Percentiles rank a stretch among this genome's conserved stretches.
Conservation (phyloP, 2,113 vertebrate species). For the Fulmarus glacialis region DNA sequence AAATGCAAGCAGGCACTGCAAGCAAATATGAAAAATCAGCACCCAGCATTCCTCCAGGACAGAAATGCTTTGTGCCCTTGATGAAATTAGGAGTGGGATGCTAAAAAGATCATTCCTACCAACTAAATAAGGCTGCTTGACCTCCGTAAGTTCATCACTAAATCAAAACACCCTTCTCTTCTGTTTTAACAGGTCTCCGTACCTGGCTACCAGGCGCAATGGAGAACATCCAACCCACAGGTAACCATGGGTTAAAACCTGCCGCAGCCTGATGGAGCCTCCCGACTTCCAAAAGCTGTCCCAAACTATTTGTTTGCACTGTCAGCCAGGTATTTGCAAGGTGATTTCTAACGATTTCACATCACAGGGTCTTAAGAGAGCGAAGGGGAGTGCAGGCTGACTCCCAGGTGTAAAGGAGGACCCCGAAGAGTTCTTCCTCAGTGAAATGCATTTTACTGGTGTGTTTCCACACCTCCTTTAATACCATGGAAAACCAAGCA, state of each 20-base stretch:
- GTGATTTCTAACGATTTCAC: neutral
- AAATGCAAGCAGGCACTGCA: neutral
- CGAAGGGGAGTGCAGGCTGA: neutral
- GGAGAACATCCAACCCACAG: neutral
- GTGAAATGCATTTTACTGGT: neutral
- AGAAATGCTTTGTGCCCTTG: neutral
- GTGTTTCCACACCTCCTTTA: neutral
- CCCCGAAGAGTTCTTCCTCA: fast-evolving
- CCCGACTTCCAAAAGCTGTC: neutral
- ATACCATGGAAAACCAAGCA: neutral
- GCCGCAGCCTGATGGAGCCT: neutral
- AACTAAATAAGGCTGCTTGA: neutral
- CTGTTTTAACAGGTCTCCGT: neutral
- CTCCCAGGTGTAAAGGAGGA: neutral
- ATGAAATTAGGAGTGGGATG: neutral
- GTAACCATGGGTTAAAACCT: neutral
- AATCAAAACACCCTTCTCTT: neutral
- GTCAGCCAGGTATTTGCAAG: neutral
- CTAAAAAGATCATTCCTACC: neutral
- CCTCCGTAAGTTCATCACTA: neutral
- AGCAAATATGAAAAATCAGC: neutral
- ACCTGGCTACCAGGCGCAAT: neutral
- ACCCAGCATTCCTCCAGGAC: neutral
- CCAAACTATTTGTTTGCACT: fast-evolving
- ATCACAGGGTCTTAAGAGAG: neutral